These are phyloP conservation scores for Pseudonaja textilis DNA, from an alignment of 2,113 vertebrate genomes.

Conservation along the genomic window DNA sequence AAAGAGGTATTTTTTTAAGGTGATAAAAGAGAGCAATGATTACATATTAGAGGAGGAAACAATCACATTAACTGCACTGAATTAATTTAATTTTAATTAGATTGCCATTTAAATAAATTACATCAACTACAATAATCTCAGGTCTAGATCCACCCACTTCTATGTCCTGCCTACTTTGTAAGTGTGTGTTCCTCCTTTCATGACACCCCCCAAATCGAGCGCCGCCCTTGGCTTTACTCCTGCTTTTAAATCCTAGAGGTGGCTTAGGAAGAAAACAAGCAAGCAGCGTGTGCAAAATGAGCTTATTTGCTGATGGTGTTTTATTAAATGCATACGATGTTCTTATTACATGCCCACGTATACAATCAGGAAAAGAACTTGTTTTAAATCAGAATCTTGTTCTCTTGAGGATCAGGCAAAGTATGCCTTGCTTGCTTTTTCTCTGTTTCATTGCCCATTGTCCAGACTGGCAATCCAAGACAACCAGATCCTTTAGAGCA, in stretches of 20 bases:
- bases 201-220: not conserved
- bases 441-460: not conserved
- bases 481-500: not conserved
- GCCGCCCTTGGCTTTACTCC: not conserved
- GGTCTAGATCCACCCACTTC: not conserved
- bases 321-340: not conserved
- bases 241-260: not conserved
- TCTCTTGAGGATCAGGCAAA: not conserved
- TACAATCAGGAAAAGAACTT: not conserved
- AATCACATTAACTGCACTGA: not conserved
- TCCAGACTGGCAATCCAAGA: not conserved
- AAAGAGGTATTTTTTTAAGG: not conserved
- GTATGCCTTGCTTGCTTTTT: not conserved
- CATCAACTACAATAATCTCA: not conserved
- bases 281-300: not conserved
- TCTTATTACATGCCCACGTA: not conserved
- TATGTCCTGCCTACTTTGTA: not conserved
- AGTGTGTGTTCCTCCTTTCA: not conserved
- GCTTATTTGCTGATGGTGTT: not conserved
- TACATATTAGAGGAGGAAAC: not conserved
- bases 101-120: not conserved
- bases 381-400: not conserved
- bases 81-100: not conserved
- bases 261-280: not conserved
- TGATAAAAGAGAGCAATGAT: not conserved